These are phyloP conservation scores for Diaprepes abbreviatus DNA, from an alignment of 2,888 invertebrate genomes.

Conservation along the genomic window DNA sequence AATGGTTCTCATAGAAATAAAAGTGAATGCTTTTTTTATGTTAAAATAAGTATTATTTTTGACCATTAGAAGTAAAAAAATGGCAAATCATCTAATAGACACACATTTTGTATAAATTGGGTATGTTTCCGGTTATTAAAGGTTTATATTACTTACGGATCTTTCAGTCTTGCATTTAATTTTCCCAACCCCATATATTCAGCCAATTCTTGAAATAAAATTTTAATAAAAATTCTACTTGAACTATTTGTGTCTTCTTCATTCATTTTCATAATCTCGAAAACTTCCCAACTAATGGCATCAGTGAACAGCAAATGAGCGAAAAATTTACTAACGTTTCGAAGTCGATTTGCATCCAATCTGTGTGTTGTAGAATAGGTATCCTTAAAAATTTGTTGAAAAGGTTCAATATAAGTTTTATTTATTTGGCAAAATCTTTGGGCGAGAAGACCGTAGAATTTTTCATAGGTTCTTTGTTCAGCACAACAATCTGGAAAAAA, in stretches of 20 bases:
- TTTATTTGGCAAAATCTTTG: conserved; percentile 95
- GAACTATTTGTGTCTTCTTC: conserved; percentile 99
- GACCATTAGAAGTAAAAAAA: no score
- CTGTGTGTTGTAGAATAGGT: conserved; percentile 96
- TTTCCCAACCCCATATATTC: conserved; percentile 97
- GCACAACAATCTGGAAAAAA: conserved; percentile 91
- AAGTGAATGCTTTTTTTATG: no score
- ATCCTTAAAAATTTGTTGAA: conserved; percentile 94
- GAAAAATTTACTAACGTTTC: conserved; percentile 98
- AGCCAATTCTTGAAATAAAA: conserved; percentile 94
- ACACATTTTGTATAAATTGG: no score
- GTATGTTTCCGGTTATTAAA: no score
- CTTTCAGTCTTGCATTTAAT: conserved; percentile 90
- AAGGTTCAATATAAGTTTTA: conserved; percentile 91
- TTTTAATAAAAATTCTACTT: conserved; percentile 97
- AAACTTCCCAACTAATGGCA: conserved; percentile 95
- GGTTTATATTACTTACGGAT: conserved; percentile 85
- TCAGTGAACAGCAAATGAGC: conserved; percentile 96
- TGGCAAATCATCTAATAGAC: no score
- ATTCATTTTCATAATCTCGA: conserved; percentile 90
- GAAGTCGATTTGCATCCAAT: conserved; percentile 93
- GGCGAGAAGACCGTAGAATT: conserved; percentile 95
- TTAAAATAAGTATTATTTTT: no score
- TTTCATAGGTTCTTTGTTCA: conserved; percentile 98
- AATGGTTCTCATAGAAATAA: no score